Percentiles rank a stretch among this genome's conserved stretches.
Conservation (phyloP, 2,888 invertebrate genomes). For the Eretmocerus hayati region DNA sequence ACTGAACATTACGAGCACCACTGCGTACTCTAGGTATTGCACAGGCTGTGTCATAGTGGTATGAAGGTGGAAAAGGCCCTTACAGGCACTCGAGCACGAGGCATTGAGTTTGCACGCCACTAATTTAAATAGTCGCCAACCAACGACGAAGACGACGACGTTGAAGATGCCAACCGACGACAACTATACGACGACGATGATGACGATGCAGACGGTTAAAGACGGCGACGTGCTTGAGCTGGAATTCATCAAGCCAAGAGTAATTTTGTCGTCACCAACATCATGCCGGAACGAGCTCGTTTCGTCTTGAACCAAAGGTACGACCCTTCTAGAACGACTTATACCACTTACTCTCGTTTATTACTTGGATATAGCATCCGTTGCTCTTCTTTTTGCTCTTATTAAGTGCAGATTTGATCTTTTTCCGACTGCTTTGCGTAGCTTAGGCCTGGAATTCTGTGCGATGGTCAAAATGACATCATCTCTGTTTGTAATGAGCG, state of each 20-base stretch:
- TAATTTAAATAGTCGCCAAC: slow-evolving; percentile 22
- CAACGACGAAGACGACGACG: slow-evolving; percentile 3
- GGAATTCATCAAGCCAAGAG: slow-evolving; percentile 21
- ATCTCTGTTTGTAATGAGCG: too few species aligned
- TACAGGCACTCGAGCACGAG: slow-evolving; percentile 7
- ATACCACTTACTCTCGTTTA: slow-evolving; percentile 18
- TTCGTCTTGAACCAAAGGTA: not conserved
- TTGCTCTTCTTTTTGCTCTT: slow-evolving; percentile 14
- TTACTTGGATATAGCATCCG: too few species aligned
- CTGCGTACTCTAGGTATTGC: too few species aligned
- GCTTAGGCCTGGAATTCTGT: too few species aligned
- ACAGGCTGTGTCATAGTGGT: too few species aligned
- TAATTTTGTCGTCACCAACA: slow-evolving; percentile 19
- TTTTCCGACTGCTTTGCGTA: not conserved
- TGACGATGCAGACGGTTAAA: slow-evolving; percentile 2
- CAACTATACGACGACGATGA: not conserved
- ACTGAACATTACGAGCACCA: slow-evolving; percentile 14
- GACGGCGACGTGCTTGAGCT: not conserved
- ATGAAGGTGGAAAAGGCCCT: too few species aligned
- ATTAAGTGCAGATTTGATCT: slow-evolving; percentile 13
- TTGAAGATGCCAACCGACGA: too few species aligned
- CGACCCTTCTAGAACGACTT: slow-evolving; percentile 9
- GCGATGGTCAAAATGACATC: too few species aligned
- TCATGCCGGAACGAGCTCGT: slow-evolving; percentile 16
- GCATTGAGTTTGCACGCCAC: slow-evolving; percentile 7